Evolutionary conservation across 2,113 vertebrate species (phyloP).

Genomic region (Amblyornis subalaris): DNA sequence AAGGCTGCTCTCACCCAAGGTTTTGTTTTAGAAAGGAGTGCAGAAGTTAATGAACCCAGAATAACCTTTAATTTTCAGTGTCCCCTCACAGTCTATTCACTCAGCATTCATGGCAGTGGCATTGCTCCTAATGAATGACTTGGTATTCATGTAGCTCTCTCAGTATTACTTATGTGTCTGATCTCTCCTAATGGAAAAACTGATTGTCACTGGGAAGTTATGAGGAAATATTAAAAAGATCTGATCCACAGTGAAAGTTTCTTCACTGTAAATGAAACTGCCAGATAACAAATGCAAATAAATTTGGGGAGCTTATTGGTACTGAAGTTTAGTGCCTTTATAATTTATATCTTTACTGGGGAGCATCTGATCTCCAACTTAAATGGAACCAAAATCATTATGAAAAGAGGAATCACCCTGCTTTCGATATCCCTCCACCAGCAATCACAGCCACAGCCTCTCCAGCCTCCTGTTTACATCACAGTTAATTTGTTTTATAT

Average conservation of each 20-base stretch:
- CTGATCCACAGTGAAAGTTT: slow-evolving; percentile 48
- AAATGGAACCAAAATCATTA: background rate
- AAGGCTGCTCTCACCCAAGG: slow-evolving; percentile 51
- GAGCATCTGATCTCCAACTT: slow-evolving; percentile 37
- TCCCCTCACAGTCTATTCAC: slow-evolving; percentile 31
- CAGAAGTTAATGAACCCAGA: slow-evolving; percentile 60
- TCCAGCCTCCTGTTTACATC: background rate
- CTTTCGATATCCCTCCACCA: background rate
- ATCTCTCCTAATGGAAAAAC: slow-evolving; percentile 64
- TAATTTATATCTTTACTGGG: slow-evolving; percentile 19
- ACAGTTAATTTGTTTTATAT: slow-evolving; percentile 5
- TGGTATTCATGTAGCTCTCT: slow-evolving; percentile 60
- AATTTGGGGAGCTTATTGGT: slow-evolving; percentile 40
- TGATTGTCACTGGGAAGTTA: slow-evolving; percentile 62
- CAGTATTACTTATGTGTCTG: slow-evolving; percentile 60
- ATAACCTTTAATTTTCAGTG: slow-evolving; percentile 63
- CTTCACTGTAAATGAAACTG: slow-evolving; percentile 44
- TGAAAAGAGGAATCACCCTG: slow-evolving; percentile 7
- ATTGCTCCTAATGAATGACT: slow-evolving; percentile 61
- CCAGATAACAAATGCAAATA: slow-evolving; percentile 51
- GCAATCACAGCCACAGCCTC: background rate
- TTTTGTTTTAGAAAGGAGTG: slow-evolving; percentile 48
- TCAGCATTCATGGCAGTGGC: slow-evolving; percentile 33
- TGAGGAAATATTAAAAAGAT: slow-evolving; percentile 62
- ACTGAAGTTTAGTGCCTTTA: slow-evolving; percentile 17